Evolutionary conservation across 2,888 invertebrate species (phyloP).

Genomic region (Marronus borbonicus): DNA sequence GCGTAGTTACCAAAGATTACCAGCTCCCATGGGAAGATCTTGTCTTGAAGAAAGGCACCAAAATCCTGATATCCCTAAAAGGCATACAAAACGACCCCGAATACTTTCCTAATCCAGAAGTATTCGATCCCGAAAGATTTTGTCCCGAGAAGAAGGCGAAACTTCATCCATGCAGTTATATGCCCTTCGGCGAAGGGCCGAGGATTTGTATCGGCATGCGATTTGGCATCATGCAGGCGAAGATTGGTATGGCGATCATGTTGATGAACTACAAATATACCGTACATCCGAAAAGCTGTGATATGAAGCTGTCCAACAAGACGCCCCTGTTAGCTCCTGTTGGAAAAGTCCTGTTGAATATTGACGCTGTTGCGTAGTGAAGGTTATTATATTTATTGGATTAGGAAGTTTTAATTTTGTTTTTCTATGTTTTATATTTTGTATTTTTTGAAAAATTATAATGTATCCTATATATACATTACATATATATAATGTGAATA

Average conservation of each 20-base stretch:
- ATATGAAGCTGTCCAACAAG: slow-evolving; percentile 12
- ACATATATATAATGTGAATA: too few relatives aligned
- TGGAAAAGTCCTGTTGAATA: slow-evolving; percentile 17
- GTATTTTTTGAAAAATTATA: too few relatives aligned
- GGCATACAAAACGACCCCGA: slow-evolving; percentile 46
- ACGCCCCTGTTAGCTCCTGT: not conserved
- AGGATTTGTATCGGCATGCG: slow-evolving; percentile 46
- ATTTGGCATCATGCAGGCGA: slow-evolving; percentile 47
- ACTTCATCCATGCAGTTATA: slow-evolving; percentile 21
- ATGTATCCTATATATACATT: too few relatives aligned
- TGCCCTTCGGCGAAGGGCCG: slow-evolving; percentile 48
- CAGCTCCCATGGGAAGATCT: slow-evolving; percentile 9
- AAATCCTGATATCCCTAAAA: slow-evolving; percentile 28
- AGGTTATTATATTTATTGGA: not conserved
- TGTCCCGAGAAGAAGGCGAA: slow-evolving; percentile 23
- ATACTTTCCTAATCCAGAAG: slow-evolving; percentile 39
- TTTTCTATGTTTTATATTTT: too few relatives aligned
- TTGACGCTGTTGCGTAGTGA: not conserved
- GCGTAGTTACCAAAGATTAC: slow-evolving; percentile 37
- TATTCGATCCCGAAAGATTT: slow-evolving; percentile 45
- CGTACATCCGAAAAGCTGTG: slow-evolving; percentile 1
- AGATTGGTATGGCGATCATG: slow-evolving; percentile 42
- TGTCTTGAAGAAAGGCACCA: slow-evolving; percentile 33
- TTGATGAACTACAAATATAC: slow-evolving; percentile 31
- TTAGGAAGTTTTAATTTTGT: too few relatives aligned